These are phyloP conservation scores for Heterochromis multidens DNA, from an alignment of 2,113 vertebrate genomes.

Conservation along the genomic window DNA sequence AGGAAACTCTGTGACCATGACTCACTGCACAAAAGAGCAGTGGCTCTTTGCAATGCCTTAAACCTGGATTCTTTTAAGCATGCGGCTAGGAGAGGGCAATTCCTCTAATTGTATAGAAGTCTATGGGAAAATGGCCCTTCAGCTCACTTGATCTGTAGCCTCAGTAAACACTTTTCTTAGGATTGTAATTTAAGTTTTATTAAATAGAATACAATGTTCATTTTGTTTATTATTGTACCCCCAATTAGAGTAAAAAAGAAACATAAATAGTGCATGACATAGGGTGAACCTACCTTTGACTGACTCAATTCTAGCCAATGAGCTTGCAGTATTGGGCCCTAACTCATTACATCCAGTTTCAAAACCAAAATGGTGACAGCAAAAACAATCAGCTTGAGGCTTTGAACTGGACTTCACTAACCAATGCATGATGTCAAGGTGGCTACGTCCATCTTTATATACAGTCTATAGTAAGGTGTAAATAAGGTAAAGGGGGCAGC, in stretches of 20 bases:
- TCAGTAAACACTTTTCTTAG: background rate
- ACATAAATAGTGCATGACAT: accelerated
- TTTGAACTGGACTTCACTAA: too few species aligned
- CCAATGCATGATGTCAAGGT: too few species aligned
- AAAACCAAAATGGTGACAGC: too few species aligned
- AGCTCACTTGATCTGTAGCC: background rate
- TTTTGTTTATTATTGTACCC: background rate
- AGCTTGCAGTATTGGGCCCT: background rate
- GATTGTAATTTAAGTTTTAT: background rate
- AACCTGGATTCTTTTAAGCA: background rate
- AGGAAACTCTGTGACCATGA: background rate
- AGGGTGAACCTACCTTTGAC: background rate
- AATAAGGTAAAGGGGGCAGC: too few species aligned
- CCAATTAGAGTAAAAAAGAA: background rate
- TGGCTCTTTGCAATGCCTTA: background rate
- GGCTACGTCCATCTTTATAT: too few species aligned
- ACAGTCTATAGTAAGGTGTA: too few species aligned
- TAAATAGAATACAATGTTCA: background rate
- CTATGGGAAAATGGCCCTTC: background rate
- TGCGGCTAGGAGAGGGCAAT: background rate
- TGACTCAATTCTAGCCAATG: background rate
- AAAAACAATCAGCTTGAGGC: too few species aligned
- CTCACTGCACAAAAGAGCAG: background rate
- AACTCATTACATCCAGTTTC: too few species aligned
- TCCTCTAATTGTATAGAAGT: background rate